phyloP scores from a whole-genome alignment of 2,797 vertebrate species.

The Gymnoscopelus microlampas region DNA sequence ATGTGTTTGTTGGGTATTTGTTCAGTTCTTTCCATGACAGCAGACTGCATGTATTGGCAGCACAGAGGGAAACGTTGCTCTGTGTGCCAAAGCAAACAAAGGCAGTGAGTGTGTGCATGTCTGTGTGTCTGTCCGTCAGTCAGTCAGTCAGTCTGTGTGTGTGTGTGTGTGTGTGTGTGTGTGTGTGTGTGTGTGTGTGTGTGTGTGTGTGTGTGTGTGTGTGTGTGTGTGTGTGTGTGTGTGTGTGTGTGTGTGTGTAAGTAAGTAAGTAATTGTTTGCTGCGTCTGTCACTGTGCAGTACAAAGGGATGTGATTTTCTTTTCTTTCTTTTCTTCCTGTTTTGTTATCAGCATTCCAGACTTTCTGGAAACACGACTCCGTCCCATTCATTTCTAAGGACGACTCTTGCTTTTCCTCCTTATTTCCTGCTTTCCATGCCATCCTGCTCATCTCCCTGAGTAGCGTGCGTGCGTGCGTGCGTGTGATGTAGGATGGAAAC shows the following conservation, averaged over 20 bases:
- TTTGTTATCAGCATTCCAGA: too few species aligned
- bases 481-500: too few species aligned
- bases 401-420: too few species aligned
- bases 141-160: constrained; percentile 2
- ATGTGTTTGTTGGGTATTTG: constrained; percentile 72
- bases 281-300: background rate
- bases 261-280: background rate
- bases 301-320: too few species aligned
- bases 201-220: too few species aligned
- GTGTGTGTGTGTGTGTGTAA: background rate
- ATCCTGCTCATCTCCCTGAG: too few species aligned
- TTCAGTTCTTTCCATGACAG: constrained; percentile 83
- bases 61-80: constrained; percentile 77
- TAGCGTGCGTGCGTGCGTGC: background rate
- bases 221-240: constrained; percentile 5
- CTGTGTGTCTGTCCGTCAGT: too few species aligned
- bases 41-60: constrained; percentile 82
- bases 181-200: constrained; percentile 34
- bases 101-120: background rate
- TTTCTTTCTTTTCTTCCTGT: too few species aligned
- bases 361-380: too few species aligned
- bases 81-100: constrained; percentile 81
- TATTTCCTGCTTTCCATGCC: too few species aligned
- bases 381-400: too few species aligned
- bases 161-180: constrained; percentile 31